Evolutionary conservation across 2,888 invertebrate species (phyloP).

Genomic region (Neoaliturus tenellus): DNA sequence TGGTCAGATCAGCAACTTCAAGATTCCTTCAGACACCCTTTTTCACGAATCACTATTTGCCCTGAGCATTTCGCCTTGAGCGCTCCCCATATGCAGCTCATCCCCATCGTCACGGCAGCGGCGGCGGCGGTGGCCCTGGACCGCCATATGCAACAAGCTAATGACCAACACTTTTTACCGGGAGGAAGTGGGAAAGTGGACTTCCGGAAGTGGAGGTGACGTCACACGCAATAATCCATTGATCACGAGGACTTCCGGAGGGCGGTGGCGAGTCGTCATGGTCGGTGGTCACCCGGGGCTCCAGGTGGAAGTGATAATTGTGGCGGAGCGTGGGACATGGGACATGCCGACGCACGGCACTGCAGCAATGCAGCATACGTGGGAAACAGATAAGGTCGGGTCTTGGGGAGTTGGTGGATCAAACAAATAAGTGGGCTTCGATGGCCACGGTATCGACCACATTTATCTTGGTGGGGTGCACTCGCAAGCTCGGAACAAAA

Average conservation of each 20-base stretch:
- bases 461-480: too few species aligned
- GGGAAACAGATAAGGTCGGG: constrained; percentile 8
- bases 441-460: too few species aligned
- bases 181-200: constrained; percentile 36
- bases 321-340: constrained; percentile 52
- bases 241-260: constrained; percentile 59
- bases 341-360: constrained; percentile 36
- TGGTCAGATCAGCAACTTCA: too few species aligned
- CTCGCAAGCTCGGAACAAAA: too few species aligned
- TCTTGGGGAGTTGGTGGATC: too few species aligned
- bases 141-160: constrained; percentile 20
- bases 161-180: constrained; percentile 16
- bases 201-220: constrained; percentile 43
- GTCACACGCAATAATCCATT: constrained; percentile 58
- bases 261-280: constrained; percentile 59
- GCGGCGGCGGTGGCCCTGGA: neutral
- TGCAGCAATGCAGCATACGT: neutral
- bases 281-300: constrained; percentile 49
- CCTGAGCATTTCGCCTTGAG: too few species aligned
- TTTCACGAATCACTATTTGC: too few species aligned
- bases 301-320: constrained; percentile 49
- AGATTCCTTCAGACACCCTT: too few species aligned
- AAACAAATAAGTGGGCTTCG: too few species aligned
- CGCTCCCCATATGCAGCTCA: too few species aligned
- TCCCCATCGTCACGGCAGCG: too few species aligned